Evolutionary conservation across 2,888 invertebrate species (phyloP), one percentile per base, ranked within the genome.

Genomic region (Drosophila rellima): DNA sequence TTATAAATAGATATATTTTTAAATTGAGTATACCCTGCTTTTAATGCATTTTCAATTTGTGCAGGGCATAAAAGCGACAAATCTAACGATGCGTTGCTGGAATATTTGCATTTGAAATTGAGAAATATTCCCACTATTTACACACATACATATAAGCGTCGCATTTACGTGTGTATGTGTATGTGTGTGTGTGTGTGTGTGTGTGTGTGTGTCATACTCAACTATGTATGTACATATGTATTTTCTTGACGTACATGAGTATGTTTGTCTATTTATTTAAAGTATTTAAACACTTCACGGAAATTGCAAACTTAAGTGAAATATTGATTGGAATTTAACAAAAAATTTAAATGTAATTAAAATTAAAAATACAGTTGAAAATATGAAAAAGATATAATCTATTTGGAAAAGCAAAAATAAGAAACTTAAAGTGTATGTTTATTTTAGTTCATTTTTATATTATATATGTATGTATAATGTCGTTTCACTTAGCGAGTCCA

Each of bases 31-130:
- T 7, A 51, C 15, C 37, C 39, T 37, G n/a, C 3, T 2, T 51
- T 15, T n/a, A n/a, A 23, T 15, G 23, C 29, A 18, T 10, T 37
- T 5, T 11, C 13, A 26, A 42, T n/a, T 15, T 42, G 31, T 37
- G 39, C 29, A 37, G 45, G 20, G 61, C 45, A 62, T 48, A 23
- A 13, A 26, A 56, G 56, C 37, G 67, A 56, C 55, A 72, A 72
- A 73, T 74, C 76, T 66, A 76, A 78, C 81, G 75, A 73, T 80
- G 74, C 76, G 72, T 77, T 72, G 63, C 67, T 69, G 40, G 55
- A 67, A 76, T 83, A 85, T 85, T 85, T 88, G 83, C 86, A 85
- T 85, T 71, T 70, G 75, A 83, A 88, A 82, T 83, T 78, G 80
- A 72, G 74, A 80, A 82, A 71, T 83, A 54, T 65, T 66, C 73